Conservation (phyloP, 2,888 invertebrate species). For the Orchesellides sinensis region DNA sequence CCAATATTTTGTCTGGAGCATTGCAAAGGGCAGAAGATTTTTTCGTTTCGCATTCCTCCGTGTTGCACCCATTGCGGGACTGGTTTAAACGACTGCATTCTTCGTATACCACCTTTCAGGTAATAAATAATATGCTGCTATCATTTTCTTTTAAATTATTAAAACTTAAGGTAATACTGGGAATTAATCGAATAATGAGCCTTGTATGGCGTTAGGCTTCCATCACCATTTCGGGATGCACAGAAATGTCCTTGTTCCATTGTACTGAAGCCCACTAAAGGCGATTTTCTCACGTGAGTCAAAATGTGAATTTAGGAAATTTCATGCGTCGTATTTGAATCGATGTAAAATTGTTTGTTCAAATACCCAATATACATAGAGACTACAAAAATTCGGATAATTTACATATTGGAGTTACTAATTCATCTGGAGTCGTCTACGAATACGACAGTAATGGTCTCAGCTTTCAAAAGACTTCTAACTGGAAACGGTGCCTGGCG, state of each 20-base stretch:
- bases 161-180: too few species aligned
- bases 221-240: slow-evolving; percentile 91
- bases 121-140: slow-evolving; percentile 75
- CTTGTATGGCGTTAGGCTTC: slow-evolving; percentile 81
- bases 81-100: slow-evolving; percentile 80
- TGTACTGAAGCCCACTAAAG: slow-evolving; percentile 91
- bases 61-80: slow-evolving; percentile 87
- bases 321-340: background rate
- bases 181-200: background rate
- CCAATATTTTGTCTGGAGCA: slow-evolving; percentile 95
- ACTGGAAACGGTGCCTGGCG: slow-evolving; percentile 78
- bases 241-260: slow-evolving; percentile 88
- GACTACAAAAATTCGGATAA: slow-evolving; percentile 90
- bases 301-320: background rate
- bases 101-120: slow-evolving; percentile 87
- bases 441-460: slow-evolving; percentile 92
- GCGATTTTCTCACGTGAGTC: slow-evolving; percentile 90
- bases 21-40: slow-evolving; percentile 86
- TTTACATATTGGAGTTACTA: slow-evolving; percentile 93
- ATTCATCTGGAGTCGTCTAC: slow-evolving; percentile 86
- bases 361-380: slow-evolving; percentile 79
- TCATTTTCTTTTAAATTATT: too few species aligned
- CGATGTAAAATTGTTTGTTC: background rate
- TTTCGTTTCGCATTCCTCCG: slow-evolving; percentile 88
- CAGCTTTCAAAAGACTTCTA: slow-evolving; percentile 76